A percentile compares a stretch with the other conserved stretches of the same genome.
Conservation (phyloP, 2,888 invertebrate species). For the Platycheirus rosarum region DNA sequence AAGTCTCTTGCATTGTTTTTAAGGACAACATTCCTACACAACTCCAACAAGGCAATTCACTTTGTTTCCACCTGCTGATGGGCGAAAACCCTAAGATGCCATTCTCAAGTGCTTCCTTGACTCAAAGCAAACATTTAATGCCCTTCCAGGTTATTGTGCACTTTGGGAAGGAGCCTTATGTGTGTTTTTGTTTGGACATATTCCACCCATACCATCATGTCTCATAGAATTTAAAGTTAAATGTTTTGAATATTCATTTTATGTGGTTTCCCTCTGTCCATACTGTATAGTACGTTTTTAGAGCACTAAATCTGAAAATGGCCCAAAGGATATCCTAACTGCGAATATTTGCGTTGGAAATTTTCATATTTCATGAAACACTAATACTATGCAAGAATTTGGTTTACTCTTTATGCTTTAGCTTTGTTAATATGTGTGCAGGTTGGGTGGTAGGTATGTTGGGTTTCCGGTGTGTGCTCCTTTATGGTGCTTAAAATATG, state of each 20-base stretch:
- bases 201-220: background rate
- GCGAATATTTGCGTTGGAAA: conserved; percentile 32
- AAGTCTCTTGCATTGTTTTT: background rate
- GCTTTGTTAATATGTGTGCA: background rate
- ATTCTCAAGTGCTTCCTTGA: background rate
- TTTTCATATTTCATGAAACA: conserved; percentile 16
- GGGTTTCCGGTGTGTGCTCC: background rate
- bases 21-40: background rate
- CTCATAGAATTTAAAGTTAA: conserved; percentile 24
- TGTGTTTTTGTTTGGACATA: background rate
- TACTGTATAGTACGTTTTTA: too few species aligned
- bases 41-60: background rate
- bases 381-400: conserved; percentile 9
- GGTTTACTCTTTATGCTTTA: background rate
- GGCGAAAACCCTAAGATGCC: background rate
- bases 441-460: background rate
- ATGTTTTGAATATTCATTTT: conserved; percentile 25
- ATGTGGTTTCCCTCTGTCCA: background rate
- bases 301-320: conserved; percentile 22
- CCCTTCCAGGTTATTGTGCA: conserved; percentile 5
- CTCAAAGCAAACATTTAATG: conserved; percentile 19
- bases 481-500: background rate
- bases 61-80: background rate
- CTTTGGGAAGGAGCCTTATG: background rate
- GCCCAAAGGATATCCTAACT: conserved; percentile 29